phyloP scores from a whole-genome alignment of 1,140 invertebrate genomes.

The Steinernema feltiae region DNA sequence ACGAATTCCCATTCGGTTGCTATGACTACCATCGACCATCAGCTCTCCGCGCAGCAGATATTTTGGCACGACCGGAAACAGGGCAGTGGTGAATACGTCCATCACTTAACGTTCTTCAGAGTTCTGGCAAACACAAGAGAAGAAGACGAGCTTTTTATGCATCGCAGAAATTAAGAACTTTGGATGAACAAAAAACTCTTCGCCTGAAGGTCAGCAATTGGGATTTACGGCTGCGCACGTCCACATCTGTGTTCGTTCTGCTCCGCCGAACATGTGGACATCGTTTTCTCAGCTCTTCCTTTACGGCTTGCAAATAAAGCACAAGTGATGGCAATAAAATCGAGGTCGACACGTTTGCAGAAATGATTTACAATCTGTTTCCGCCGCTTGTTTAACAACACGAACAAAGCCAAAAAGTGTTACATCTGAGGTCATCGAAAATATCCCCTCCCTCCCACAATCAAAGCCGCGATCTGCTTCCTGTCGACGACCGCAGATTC shows the following conservation, averaged over 20 bases:
- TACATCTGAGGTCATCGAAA: conserved; percentile 5
- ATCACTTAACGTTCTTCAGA: too few species aligned
- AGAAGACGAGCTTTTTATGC: too few species aligned
- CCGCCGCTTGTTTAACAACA: neutral
- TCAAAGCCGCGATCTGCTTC: neutral
- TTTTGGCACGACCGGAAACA: too few species aligned
- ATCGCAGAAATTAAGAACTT: too few species aligned
- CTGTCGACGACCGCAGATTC: neutral
- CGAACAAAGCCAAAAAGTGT: neutral
- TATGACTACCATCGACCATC: too few species aligned
- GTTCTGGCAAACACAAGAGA: too few species aligned
- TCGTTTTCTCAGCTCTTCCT: neutral
- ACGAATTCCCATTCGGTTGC: too few species aligned
- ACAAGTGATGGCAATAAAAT: neutral
- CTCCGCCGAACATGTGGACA: neutral
- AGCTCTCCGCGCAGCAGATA: too few species aligned
- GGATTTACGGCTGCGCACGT: neutral
- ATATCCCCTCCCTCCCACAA: neutral
- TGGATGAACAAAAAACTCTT: neutral
- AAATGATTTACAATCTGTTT: neutral
- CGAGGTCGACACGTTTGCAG: neutral
- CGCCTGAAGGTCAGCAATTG: neutral
- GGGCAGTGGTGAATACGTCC: too few species aligned
- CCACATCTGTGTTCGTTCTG: neutral
- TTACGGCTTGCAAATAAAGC: neutral